Evolutionary conservation across 2,797 vertebrate species (phyloP).

Genomic region (Notolepis coatsorum): DNA sequence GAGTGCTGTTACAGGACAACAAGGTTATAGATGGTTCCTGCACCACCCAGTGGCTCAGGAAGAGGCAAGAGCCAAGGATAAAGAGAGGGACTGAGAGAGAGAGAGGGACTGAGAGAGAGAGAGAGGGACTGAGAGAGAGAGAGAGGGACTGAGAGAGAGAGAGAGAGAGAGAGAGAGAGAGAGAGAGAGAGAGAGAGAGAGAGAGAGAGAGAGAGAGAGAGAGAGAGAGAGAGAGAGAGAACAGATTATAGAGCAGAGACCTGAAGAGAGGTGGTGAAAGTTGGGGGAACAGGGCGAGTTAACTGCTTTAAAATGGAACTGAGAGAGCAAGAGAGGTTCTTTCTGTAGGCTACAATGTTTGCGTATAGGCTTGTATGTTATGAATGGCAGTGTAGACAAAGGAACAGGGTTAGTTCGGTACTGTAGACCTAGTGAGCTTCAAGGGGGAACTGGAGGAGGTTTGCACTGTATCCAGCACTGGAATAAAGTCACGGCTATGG

Average conservation of each 20-base stretch:
- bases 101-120: slow-evolving; percentile 12
- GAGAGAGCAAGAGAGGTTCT: not conserved
- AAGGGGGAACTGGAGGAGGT: not conserved
- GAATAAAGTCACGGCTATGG: slow-evolving; percentile 25
- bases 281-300: no score
- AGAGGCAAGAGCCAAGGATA: slow-evolving; percentile 36
- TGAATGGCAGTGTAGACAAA: not conserved
- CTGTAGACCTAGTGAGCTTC: no score
- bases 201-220: slow-evolving; percentile 16
- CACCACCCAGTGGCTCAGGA: slow-evolving; percentile 51
- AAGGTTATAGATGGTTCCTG: slow-evolving; percentile 58
- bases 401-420: not conserved
- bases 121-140: slow-evolving; percentile 12
- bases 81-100: slow-evolving; percentile 15
- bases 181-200: slow-evolving; percentile 6
- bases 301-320: slow-evolving; percentile 9
- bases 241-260: slow-evolving; percentile 25
- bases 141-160: slow-evolving; percentile 23
- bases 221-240: slow-evolving; percentile 1
- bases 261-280: no score
- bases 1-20: slow-evolving; percentile 60
- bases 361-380: not conserved
- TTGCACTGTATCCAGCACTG: slow-evolving; percentile 7
- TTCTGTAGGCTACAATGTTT: slow-evolving; percentile 10
- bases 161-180: slow-evolving; percentile 11